Evolutionary conservation across 2,888 invertebrate genomes (phyloP), one percentile per base, ranked within the genome.

Genomic region (Dichetophora obliterata): DNA sequence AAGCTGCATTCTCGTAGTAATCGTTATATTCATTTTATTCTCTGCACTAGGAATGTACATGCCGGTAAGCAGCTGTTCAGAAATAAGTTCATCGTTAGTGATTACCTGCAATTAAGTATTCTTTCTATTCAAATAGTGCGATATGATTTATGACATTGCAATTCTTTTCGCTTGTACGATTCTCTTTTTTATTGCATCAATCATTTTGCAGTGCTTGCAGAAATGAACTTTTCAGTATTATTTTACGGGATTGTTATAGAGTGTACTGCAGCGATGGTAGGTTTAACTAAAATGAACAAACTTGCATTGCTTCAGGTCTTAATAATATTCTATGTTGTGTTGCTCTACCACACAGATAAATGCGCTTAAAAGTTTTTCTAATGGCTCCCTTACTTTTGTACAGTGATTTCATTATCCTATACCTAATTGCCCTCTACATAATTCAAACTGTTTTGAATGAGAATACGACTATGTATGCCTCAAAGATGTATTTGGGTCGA

Each of bases 301-400:
- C 5, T 34, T 37, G n/a, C 5, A 31, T 66, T 31, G 11, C 16
- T 19, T 19, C 9, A 37, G 5, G 65, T 31, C 37, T n/a, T 14
- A 43, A 43, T 14, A 43, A 5, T 59, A 5, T 54, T 9, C 6
- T n/a, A n/a, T n/a, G 24, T 65, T 63, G 8, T 69, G 69, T 11
- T 84, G 31, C 81, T 85, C 82, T 87, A 86, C 66, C 87, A 84
- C 83, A 0, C 86, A 86, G 78, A 86, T 85, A 86, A 76, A 83
- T 86, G 83, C 82, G 85, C 0, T 54, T 82, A 6, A 81, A 81
- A 22, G 86, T 87, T 50, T 83, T 78, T 77, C 79, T 85, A 0
- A 68, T 86, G 69, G 87, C 84, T 22, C 79, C 85, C 1, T 75
- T 86, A 16, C 84, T 86, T n/a, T 79, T 87, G 4, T 86, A 83